Base-by-base conservation (phyloP, 2,113 vertebrate genomes). In the Phalacrocorax aristotelis region DNA sequence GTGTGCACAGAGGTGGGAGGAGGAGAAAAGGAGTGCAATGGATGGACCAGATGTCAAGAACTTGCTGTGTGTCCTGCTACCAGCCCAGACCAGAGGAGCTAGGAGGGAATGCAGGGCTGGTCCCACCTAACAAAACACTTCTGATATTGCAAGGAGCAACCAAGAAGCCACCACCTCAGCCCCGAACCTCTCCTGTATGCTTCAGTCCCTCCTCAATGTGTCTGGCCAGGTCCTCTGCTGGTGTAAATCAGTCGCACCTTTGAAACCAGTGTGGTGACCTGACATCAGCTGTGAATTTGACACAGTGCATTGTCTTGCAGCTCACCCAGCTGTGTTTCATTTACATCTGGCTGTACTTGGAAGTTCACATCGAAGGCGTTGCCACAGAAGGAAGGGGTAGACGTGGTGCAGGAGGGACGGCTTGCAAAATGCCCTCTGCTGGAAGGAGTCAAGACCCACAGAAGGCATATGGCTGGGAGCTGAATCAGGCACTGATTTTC, bases 281-380 rank as follows among this genome's bases (percentile, higher is more conserved):
- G 88, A 72, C 29, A 82, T 80, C 92, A 87, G 92, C 85, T 92
- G 94, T 48, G 94, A 89, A 51, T 71, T 36, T 15, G 71, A 61
- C 13, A 9, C 9, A 0, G 38, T 1, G 1, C 0, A 1, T 48
- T 1, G 8, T 74, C 88, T 17, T 10, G 85, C 93, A 91, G 80
- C 81, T 92, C 48, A 18, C 77, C 77, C 89, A 91, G 95, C 93
- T 96, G 89, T 60, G 81, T 75, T 87, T 77, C 90, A 83, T 93
- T 93, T 84, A 62, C 80, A 66, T 75, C 80, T 95, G 90, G 88
- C 83, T 85, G 76, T 78, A 36, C 80, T 92, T 92, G 92, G 94
- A 81, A 78, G 65, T 12, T 86, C 94, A 54, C 4, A 10, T 88
- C 75, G 58, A 64, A 95, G 60, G 36, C 29, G 0, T 16, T 82